Evolutionary conservation across 2,113 vertebrate species (phyloP).

Genomic region (Eonycteris spelaea): DNA sequence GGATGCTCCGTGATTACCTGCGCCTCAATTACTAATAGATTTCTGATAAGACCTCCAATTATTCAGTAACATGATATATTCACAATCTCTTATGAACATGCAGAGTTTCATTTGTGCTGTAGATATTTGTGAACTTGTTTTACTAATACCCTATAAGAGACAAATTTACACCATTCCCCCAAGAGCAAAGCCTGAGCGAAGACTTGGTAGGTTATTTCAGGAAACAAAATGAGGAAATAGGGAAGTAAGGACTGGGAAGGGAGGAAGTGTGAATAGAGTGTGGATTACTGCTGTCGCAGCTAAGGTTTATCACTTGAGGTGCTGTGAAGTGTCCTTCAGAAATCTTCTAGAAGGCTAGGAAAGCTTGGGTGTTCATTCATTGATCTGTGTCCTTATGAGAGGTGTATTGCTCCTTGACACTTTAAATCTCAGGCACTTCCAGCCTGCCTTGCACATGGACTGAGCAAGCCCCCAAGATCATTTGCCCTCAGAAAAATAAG

Average conservation of each 20-base stretch:
- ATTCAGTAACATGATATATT: background rate
- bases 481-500: background rate
- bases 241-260: background rate
- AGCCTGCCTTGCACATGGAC: background rate
- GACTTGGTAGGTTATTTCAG: background rate
- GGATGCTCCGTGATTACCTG: background rate
- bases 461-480: too few relatives aligned
- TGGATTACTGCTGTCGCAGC: background rate
- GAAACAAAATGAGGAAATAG: background rate
- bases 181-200: background rate
- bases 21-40: background rate
- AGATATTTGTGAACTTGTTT: background rate
- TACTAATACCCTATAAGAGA: background rate
- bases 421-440: background rate
- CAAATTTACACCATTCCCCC: accelerated
- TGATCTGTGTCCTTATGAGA: background rate
- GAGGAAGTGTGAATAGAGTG: background rate
- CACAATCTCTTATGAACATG: background rate
- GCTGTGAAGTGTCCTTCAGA: background rate
- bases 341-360: too few relatives aligned
- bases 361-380: accelerated
- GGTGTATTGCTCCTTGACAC: background rate
- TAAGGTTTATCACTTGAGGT: accelerated
- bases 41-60: background rate
- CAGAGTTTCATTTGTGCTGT: background rate